Base-by-base conservation (phyloP, 1,140 invertebrate species). In the Drosophila sucinea region DNA sequence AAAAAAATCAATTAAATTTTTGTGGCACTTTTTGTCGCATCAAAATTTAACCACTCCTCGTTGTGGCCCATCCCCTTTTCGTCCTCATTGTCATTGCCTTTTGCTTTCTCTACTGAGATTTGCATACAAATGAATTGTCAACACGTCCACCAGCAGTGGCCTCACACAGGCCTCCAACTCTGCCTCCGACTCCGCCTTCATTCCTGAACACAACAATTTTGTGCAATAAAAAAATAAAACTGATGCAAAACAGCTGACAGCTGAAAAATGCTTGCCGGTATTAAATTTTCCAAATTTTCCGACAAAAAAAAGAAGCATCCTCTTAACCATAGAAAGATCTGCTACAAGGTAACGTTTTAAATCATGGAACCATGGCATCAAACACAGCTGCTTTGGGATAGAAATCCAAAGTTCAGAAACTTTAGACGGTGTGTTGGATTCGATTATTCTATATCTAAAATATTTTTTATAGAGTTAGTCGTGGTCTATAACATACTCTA, bases 121-220 rank as follows among this genome's bases (percentile, higher is more conserved):
- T 90, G 82, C 86, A 90, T 90, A 87, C 83, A 90, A 90, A 90
- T 90, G 87, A 90, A 90, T 91, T 90, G 87, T 90, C 87, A 91
- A 90, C 89, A 90, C 80, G 73, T 78, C 66, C 76, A 56, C 23
- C 60, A 70, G 75, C 57, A 70, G 47, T 54, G 30, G 30, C 54
- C 56, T 33, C 27, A 8, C 8, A 41, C 33, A 41, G 7, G 44
- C 25, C 44, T 10, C 44, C 44, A n/a, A 6, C 23, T 23, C 17
- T 3, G 6, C 17, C 23, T 7, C 23, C 23, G 17, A 6, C 44
- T 23, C 44, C 41, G 6, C 41, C 32, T 17, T 17, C 17, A 17
- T 17, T 17, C 32, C 32, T n/a, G 30, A 38, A 29, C 65, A 69
- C 58, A 56, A 70, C 70, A 66, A 67, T 67, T 65, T 60, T 81